phyloP scores from a whole-genome alignment of 2,797 vertebrate species.

The Buceros bicornis region DNA sequence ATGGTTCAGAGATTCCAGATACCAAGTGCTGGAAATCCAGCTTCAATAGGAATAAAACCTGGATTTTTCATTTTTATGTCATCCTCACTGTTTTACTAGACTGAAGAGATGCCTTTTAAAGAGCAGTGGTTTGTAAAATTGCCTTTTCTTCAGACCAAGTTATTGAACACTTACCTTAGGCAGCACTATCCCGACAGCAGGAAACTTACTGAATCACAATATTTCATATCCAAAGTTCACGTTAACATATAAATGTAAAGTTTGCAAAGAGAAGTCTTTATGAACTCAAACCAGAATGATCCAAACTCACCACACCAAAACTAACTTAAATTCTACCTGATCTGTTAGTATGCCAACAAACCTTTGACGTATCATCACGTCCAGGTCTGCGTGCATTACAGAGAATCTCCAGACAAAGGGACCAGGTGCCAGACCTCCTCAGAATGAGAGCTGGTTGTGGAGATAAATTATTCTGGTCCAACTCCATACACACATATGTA shows the following conservation, averaged over 20 bases:
- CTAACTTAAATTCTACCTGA: not conserved
- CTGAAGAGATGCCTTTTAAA: not conserved
- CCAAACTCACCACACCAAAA: not conserved
- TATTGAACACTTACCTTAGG: not conserved
- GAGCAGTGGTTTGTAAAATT: not conserved
- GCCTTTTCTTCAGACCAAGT: not conserved
- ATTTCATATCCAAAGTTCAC: not conserved
- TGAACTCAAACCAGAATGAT: not conserved
- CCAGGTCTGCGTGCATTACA: not conserved
- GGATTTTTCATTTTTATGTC: not conserved
- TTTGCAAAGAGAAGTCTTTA: not conserved
- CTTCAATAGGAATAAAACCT: not conserved
- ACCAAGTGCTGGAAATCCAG: not conserved
- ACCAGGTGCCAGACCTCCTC: not conserved
- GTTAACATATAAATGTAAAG: too few relatives aligned
- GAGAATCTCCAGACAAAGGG: not conserved
- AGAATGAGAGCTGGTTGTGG: not conserved
- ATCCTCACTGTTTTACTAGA: not conserved
- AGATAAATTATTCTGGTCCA: too few relatives aligned
- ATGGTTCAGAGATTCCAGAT: not conserved
- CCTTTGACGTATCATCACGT: not conserved
- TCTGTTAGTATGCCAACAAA: not conserved
- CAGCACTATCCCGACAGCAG: not conserved
- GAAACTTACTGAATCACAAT: not conserved
- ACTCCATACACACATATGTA: accelerated